Base-by-base conservation (phyloP, 2,797 vertebrate species). In the Acropternis orthonyx region DNA sequence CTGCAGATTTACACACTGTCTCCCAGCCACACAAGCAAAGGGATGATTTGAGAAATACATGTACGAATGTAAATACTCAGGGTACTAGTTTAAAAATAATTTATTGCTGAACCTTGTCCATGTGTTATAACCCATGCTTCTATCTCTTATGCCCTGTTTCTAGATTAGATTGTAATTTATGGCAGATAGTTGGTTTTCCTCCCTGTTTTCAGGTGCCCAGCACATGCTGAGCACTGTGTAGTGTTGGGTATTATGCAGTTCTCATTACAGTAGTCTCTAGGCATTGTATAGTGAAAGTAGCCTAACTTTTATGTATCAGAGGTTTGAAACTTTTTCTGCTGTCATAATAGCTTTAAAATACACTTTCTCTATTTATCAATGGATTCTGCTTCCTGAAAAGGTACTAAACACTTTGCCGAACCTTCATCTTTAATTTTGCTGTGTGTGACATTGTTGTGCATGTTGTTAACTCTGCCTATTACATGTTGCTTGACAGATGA, bases 381-480 rank as follows among this genome's bases (percentile, higher is more conserved):
- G 49, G 34, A 61, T 81, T 28, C 21, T 87, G 66, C 66, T 81
- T 85, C 28, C 62, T 84, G 12, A 55, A 88, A 92, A 44, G 23
- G 19, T 66, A 72, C 26, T 16, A 22, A 86, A 84, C 48, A 5
- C 37, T 80, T 87, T n/a, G 26, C 41, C 49, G 20, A 84, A 71
- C 23, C 39, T 87, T 79, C 43, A 51, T 87, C 49, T 76, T 77
- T 62, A 66, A n/a, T 92, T 87, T 75, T 79, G 30, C 41, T 91
- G 4, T 71, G 20, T 75, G 44, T 84, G 62, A 82, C 27, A 32
- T 34, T 80, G 41, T 65, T 68, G 52, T 94, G 49, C 12, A 2
- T 81, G 15, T 80, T 94, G 48, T 76, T 89, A 94, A 39, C 30
- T 78, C 74, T 89, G 30, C 76, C 89, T 88, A 43, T 88, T 89